A percentile compares a stretch with the other conserved stretches of the same genome.
These are phyloP conservation scores for Pyrocephalus nanus DNA, from an alignment of 2,797 vertebrate species.

Conservation along the genomic window DNA sequence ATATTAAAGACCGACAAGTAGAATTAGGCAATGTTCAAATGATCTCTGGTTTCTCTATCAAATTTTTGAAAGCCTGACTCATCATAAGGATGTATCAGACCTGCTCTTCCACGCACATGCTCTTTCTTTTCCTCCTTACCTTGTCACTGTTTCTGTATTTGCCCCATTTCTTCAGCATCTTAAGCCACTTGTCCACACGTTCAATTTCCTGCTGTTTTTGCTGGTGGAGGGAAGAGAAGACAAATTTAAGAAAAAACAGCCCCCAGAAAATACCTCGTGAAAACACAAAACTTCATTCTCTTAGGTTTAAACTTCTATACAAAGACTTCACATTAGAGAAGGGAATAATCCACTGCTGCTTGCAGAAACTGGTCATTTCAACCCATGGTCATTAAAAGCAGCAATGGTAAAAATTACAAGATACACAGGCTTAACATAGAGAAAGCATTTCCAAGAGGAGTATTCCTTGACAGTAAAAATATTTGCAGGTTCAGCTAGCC, in stretches of 20 bases:
- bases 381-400: not conserved
- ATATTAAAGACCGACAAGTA: not conserved
- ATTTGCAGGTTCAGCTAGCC: not conserved
- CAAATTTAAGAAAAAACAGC: not conserved
- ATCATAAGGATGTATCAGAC: not conserved
- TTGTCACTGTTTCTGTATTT: constrained; percentile 87
- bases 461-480: not conserved
- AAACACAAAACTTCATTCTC: not conserved
- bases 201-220: constrained; percentile 88
- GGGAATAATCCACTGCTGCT: not conserved
- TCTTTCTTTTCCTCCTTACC: constrained; percentile 69
- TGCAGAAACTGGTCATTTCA: not conserved
- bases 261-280: not conserved
- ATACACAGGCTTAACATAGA: not conserved
- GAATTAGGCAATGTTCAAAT: not conserved
- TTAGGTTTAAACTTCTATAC: not conserved
- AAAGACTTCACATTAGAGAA: not conserved
- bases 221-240: constrained; percentile 62
- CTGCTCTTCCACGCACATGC: fast-evolving
- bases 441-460: not conserved
- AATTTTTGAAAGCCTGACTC: not conserved
- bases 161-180: constrained; percentile 91
- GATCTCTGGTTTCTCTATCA: not conserved
- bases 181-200: constrained; percentile 89
- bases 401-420: not conserved